A percentile compares a stretch with the other conserved stretches of the same genome.
Conservation (phyloP, 2,113 vertebrate genomes). For the Rissa tridactyla region DNA sequence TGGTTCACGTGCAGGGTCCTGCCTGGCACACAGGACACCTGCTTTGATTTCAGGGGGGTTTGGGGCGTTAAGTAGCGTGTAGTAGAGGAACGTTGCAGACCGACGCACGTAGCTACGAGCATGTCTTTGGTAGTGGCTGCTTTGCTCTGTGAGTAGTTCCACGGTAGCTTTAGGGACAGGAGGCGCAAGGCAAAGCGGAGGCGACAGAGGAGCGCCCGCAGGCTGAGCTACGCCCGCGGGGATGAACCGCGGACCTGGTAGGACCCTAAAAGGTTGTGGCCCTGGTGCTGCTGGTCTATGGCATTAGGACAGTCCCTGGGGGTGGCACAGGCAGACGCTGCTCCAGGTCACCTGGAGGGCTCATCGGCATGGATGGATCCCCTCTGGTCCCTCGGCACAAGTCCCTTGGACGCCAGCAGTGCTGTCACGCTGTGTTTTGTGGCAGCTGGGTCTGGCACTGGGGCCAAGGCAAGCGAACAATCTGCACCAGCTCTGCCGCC, state of each 20-base stretch:
- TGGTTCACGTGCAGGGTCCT: neutral
- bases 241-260: neutral
- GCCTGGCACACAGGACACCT: neutral
- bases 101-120: neutral
- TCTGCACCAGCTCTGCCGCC: neutral
- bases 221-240: accelerated
- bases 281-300: neutral
- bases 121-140: constrained; percentile 26
- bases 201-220: accelerated
- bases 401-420: neutral
- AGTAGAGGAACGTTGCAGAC: neutral
- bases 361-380: accelerated
- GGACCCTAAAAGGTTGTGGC: neutral
- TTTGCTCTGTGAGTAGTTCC: constrained; percentile 43
- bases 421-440: neutral
- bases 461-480: neutral
- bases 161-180: neutral
- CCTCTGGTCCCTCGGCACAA: neutral
- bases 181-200: neutral
- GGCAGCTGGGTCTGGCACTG: neutral
- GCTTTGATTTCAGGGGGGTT: neutral
- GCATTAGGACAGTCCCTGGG: neutral
- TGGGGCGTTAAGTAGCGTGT: neutral
- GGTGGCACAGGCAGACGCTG: neutral
- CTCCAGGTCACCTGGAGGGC: neutral